Evolutionary conservation across 1,140 invertebrate species (phyloP).

Genomic region (Lutraria rhynchaena): DNA sequence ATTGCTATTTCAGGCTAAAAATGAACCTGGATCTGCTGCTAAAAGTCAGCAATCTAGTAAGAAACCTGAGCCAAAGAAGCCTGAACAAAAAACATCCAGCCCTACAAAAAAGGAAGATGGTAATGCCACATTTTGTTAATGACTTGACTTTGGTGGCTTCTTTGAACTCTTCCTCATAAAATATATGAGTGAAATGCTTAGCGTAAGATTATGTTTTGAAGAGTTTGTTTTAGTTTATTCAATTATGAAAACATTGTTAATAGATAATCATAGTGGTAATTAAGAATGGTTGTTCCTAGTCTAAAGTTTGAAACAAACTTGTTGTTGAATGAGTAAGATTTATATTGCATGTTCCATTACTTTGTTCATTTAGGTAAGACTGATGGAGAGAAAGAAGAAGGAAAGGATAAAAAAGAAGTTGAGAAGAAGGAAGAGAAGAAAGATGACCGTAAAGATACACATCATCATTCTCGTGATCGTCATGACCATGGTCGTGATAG

Average conservation of each 20-base stretch:
- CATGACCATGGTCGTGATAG: conserved; percentile 32
- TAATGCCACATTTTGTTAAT: conserved; percentile 18
- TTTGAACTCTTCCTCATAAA: no score
- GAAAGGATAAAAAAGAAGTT: conserved; percentile 61
- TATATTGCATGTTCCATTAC: no score
- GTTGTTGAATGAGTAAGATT: no score
- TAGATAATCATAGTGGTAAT: no score
- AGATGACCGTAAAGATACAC: conserved; percentile 61
- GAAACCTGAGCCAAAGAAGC: conserved; percentile 58
- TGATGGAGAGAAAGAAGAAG: conserved; percentile 60
- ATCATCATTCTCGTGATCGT: conserved; percentile 53
- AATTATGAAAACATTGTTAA: no score
- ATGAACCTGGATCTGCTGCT: conserved; percentile 71
- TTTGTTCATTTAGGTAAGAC: conserved; percentile 26
- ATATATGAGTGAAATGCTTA: no score
- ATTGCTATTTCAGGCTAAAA: conserved; percentile 74
- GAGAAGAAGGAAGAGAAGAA: conserved; percentile 67
- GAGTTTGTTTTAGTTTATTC: no score
- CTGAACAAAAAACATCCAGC: conserved; percentile 63
- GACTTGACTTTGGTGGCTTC: background rate
- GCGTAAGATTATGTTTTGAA: no score
- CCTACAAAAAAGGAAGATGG: conserved; percentile 66
- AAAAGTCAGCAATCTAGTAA: conserved; percentile 52
- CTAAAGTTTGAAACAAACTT: no score
- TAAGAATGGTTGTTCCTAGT: no score